Evolutionary conservation across 2,113 vertebrate species (phyloP).

Genomic region (Stigmatopora argus): DNA sequence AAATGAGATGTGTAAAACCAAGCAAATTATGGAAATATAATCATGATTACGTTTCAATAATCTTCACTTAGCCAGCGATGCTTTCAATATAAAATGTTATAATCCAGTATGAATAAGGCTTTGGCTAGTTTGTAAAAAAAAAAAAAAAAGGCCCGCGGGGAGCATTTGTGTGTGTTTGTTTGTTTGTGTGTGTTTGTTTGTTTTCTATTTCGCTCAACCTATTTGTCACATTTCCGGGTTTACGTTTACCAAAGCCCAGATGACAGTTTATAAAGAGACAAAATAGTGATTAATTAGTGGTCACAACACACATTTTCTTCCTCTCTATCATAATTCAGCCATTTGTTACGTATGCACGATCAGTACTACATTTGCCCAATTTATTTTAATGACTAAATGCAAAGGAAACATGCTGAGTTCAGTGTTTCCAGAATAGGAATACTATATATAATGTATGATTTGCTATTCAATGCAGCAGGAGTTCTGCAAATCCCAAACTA

Average conservation of each 20-base stretch:
- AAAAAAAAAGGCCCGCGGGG: not conserved
- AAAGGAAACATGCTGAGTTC: not conserved
- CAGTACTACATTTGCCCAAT: constrained; percentile 1
- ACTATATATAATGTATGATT: not conserved
- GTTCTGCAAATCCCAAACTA: not conserved
- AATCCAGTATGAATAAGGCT: not conserved
- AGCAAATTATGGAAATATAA: constrained; percentile 23
- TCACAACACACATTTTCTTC: not conserved
- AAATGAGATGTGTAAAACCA: constrained; percentile 30
- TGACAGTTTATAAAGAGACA: not conserved
- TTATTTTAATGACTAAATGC: constrained; percentile 7
- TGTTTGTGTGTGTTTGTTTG: not conserved
- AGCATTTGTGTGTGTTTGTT: not conserved
- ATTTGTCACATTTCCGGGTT: not conserved
- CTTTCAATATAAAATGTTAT: not conserved
- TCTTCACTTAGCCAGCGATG: constrained; percentile 10
- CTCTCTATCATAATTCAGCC: not conserved
- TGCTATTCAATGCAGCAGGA: not conserved
- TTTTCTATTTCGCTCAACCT: not conserved
- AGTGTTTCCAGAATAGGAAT: not conserved
- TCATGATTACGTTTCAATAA: constrained; percentile 12
- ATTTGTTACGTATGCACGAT: not conserved
- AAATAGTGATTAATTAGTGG: not conserved
- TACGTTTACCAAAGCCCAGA: not conserved
- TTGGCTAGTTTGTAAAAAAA: not conserved